Conservation (phyloP, 2,797 vertebrate genomes). For the Serranus cabrilla region DNA sequence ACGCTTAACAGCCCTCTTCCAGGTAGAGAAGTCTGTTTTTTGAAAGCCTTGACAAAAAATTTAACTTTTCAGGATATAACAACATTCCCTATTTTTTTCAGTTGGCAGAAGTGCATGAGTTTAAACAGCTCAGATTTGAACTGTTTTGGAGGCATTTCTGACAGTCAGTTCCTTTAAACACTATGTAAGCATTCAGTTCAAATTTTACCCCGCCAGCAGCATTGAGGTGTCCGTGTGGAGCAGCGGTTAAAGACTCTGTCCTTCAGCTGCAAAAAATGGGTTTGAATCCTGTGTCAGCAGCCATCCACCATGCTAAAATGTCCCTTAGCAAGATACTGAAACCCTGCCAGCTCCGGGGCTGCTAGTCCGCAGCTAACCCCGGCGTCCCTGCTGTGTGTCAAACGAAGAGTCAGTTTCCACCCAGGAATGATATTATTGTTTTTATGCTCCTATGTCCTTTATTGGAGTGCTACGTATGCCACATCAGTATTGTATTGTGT, state of each 20-base stretch:
- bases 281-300: conserved; percentile 64
- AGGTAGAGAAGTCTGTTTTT: conserved; percentile 70
- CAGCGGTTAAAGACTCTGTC: conserved; percentile 39
- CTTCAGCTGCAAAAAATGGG: conserved; percentile 52
- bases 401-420: conserved; percentile 15
- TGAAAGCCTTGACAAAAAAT: neutral
- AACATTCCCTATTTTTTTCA: neutral
- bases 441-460: conserved; percentile 14
- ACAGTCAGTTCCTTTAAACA: conserved; percentile 15
- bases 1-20: conserved; percentile 72
- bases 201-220: conserved; percentile 54
- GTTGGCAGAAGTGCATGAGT: neutral
- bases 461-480: conserved; percentile 18
- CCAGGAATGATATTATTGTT: conserved; percentile 24
- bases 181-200: conserved; percentile 34
- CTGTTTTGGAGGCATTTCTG: conserved; percentile 2
- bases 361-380: conserved; percentile 26
- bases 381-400: conserved; percentile 17
- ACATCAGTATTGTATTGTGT: conserved; percentile 38
- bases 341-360: conserved; percentile 38
- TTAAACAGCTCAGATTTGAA: neutral
- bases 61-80: neutral
- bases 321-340: conserved; percentile 51
- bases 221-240: conserved; percentile 1
- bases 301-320: conserved; percentile 45